Base-by-base conservation (phyloP, 2,797 vertebrate species). In the Sebastes goodei region DNA sequence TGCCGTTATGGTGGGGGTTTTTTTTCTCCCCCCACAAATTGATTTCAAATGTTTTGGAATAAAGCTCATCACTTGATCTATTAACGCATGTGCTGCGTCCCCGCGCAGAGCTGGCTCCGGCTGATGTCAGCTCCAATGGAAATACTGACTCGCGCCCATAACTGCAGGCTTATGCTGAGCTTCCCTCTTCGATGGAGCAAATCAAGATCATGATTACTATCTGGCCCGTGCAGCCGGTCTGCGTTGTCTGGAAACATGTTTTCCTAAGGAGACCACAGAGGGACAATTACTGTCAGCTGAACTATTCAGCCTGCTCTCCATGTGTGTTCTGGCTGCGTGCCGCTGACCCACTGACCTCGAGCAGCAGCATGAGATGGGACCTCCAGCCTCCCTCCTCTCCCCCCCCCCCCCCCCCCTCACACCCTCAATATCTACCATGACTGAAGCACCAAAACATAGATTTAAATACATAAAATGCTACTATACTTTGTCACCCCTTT, bases 161-260 rank as follows among this genome's bases (percentile, higher is more conserved):
- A 88, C 84, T 86, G 84, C 71, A 85, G 89, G 88, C 81, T 86
- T 87, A 88, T 66, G 76, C 81, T 25, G 82, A 83, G 87, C 83
- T 80, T 85, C 90, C 72, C 87, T 86, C 83, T 88, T 82, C 78
- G 71, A 89, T 83, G 80, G 86, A 93, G 87, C 92, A 86, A 94
- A 93, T 95, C 91, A 92, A 91, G 89, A 93, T 93, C 71, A 75
- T 93, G 92, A 94, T 94, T 90, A 92, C 89, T 94, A 91, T 93
- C 91, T 91, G 90, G 92, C 90, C 88, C 71, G 74, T 84, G 92
- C 92, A 86, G 91, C 90, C 85, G 59, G 84, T 76, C 88, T 69
- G 72, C 82, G 66, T 91, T 88, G 91, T 94, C 90, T 92, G 91
- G 90, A 93, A 92, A 91, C 91, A 91, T 93, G 94, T 94, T 93